Percentiles rank a stretch among this genome's conserved stretches.
phyloP scores from a whole-genome alignment of 2,888 invertebrate genomes.

The Quadriops clusia region DNA sequence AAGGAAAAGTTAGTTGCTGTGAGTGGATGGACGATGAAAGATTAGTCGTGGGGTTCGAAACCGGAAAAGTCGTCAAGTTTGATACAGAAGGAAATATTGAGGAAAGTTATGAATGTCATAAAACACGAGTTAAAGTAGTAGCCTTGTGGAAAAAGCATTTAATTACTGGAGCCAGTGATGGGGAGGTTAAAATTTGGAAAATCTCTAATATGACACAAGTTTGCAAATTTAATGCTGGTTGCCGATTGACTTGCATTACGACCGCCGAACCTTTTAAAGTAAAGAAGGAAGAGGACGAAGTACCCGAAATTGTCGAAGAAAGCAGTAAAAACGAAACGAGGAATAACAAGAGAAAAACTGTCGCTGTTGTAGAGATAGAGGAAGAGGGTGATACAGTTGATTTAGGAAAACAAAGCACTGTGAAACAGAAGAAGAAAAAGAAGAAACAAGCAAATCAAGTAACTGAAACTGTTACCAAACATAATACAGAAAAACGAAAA shows the following conservation, averaged over 20 bases:
- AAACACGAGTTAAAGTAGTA: constrained; percentile 57
- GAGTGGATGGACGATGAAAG: constrained; percentile 54
- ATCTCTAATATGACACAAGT: constrained; percentile 6
- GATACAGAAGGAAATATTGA: constrained; percentile 42
- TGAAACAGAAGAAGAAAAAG: constrained; percentile 7
- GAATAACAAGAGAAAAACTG: constrained; percentile 1
- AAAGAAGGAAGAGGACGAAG: constrained; percentile 6
- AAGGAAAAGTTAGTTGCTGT: constrained; percentile 56
- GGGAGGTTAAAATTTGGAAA: constrained; percentile 18
- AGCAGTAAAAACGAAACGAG: constrained; percentile 1
- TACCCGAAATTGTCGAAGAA: constrained; percentile 1
- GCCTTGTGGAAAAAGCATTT: constrained; percentile 44
- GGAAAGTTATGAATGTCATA: constrained; percentile 43
- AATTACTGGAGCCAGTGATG: constrained; percentile 38
- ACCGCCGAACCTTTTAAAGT: constrained; percentile 7
- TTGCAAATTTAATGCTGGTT: constrained; percentile 15
- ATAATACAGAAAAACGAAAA: background rate
- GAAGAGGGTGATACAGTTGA: background rate
- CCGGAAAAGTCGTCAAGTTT: constrained; percentile 54
- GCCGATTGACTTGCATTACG: constrained; percentile 17
- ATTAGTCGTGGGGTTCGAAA: constrained; percentile 61
- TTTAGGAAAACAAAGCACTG: background rate
- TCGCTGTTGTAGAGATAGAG: background rate
- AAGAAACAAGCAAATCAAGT: constrained; percentile 2
- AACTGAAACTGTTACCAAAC: background rate